A percentile compares a stretch with the other conserved stretches of the same genome.
These are phyloP conservation scores for Centropristis striata DNA, from an alignment of 2,113 vertebrate species.

Conservation along the genomic window DNA sequence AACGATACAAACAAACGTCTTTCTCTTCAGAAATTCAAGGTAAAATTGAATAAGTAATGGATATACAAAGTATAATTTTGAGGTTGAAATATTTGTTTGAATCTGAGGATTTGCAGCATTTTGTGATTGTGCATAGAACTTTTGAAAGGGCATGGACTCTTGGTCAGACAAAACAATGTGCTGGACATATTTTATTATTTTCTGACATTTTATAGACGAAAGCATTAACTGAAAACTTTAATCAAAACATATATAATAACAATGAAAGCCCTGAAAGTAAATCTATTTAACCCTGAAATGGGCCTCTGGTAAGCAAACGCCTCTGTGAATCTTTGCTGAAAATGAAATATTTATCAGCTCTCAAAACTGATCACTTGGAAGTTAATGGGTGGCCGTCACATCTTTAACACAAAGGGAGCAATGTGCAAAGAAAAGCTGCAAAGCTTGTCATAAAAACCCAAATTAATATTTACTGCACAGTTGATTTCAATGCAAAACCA, in stretches of 20 bases:
- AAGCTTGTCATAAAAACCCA: background rate
- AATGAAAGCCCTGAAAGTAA: background rate
- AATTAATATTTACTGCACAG: background rate
- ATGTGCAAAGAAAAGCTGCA: background rate
- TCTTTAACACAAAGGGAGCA: background rate
- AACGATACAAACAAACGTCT: no score
- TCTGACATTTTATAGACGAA: no score
- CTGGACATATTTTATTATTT: no score
- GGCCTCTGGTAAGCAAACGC: fast-evolving
- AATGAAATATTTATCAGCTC: conserved; percentile 8
- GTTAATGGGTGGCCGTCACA: background rate
- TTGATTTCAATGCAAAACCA: background rate
- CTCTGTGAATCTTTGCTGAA: background rate
- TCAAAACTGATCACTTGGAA: background rate
- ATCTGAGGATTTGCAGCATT: background rate
- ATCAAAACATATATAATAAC: background rate
- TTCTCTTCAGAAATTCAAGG: no score
- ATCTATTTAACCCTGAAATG: background rate
- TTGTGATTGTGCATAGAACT: background rate
- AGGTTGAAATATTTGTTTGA: no score
- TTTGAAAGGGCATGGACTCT: no score
- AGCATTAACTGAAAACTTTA: no score
- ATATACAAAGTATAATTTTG: no score
- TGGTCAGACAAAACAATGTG: background rate
- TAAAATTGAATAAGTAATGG: no score